These are phyloP conservation scores for Probosciger aterrimus DNA, from an alignment of 2,113 vertebrate species.

Conservation along the genomic window DNA sequence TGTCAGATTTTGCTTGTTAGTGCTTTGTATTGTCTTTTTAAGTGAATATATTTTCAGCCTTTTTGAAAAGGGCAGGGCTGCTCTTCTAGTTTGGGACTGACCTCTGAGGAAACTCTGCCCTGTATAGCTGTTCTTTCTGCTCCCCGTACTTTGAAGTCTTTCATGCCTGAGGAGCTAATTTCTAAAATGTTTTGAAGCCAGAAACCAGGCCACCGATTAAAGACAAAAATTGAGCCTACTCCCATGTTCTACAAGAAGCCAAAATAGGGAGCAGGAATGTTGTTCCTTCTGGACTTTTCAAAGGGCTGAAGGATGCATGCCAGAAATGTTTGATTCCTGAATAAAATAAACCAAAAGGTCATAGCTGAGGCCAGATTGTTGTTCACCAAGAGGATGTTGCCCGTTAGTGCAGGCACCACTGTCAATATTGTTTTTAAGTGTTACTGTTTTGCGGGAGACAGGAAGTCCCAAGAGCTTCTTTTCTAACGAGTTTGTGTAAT, in stretches of 20 bases:
- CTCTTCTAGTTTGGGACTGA: not conserved
- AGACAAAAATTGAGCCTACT: not conserved
- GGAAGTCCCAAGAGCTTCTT: not conserved
- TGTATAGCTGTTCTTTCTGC: not conserved
- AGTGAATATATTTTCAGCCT: not conserved
- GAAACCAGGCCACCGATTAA: not conserved
- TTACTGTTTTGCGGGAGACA: not conserved
- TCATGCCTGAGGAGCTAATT: not conserved
- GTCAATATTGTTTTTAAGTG: not conserved
- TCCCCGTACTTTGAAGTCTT: not conserved
- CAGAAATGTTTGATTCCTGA: not conserved
- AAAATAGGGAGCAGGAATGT: not conserved
- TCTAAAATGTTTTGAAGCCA: not conserved
- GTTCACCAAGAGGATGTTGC: not conserved
- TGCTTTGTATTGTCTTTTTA: not conserved
- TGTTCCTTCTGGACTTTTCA: not conserved
- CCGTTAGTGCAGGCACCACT: not conserved
- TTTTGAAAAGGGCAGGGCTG: not conserved
- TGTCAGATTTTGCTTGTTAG: not conserved
- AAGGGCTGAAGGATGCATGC: not conserved
- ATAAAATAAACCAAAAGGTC: not conserved
- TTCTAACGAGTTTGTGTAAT: not conserved
- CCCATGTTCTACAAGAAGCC: not conserved
- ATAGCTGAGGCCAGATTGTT: not conserved
- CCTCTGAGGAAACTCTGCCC: not conserved